Percentiles rank a stretch among this genome's conserved stretches.
These are phyloP conservation scores for Spondyliosoma cantharus DNA, from an alignment of 2,797 vertebrate species.

Conservation along the genomic window DNA sequence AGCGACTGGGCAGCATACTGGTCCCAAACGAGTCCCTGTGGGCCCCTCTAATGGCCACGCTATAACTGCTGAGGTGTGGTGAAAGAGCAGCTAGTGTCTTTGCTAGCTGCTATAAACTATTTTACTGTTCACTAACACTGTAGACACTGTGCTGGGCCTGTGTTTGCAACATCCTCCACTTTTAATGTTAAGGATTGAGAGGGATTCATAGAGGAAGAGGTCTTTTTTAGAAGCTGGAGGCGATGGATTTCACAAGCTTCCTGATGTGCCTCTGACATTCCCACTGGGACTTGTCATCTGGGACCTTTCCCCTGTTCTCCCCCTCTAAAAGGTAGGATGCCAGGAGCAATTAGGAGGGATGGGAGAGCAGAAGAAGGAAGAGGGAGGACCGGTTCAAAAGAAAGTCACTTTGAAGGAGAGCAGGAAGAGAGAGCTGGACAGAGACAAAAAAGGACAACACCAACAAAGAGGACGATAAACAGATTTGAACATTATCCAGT, in stretches of 20 bases:
- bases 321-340: constrained; percentile 42
- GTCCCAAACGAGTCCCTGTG: constrained; percentile 63
- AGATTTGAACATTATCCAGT: constrained; percentile 36
- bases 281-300: constrained; percentile 73
- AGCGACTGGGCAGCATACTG: constrained; percentile 58
- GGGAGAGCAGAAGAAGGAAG: constrained; percentile 9
- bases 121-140: constrained; percentile 59
- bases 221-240: constrained; percentile 58
- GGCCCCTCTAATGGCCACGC: constrained; percentile 43
- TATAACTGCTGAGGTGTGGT: constrained; percentile 43
- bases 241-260: constrained; percentile 76
- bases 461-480: constrained; percentile 2
- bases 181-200: constrained; percentile 37
- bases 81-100: constrained; percentile 49
- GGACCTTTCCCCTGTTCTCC: constrained; percentile 56
- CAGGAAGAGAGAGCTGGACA: constrained; percentile 16
- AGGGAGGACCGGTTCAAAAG: not conserved
- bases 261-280: constrained; percentile 68
- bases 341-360: constrained; percentile 52
- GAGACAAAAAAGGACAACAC: constrained; percentile 23
- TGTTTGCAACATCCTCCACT: constrained; percentile 38
- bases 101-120: constrained; percentile 56
- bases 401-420: constrained; percentile 30
- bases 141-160: constrained; percentile 42
- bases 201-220: constrained; percentile 43